These are phyloP conservation scores for Acarapis woodi DNA, from an alignment of 1,140 invertebrate genomes.

Conservation along the genomic window DNA sequence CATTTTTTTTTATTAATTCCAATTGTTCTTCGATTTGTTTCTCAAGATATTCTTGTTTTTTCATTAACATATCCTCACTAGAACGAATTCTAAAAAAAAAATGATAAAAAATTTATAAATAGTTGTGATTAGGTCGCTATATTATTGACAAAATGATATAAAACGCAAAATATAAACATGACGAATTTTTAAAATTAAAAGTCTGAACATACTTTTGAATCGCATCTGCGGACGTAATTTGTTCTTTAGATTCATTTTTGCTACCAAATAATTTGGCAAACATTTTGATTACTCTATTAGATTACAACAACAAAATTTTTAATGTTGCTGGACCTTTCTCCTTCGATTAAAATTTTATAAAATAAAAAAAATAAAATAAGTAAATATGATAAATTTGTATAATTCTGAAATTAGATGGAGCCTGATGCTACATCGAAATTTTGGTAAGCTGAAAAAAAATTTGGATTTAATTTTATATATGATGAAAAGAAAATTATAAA, in stretches of 20 bases:
- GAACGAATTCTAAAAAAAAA: conserved; percentile 32
- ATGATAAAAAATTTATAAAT: not conserved
- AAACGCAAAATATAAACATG: too few relatives aligned
- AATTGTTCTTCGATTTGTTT: conserved; percentile 79
- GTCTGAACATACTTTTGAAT: conserved; percentile 40
- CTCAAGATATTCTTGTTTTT: conserved; percentile 91
- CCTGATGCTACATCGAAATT: conserved; percentile 49
- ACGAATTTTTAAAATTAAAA: not conserved
- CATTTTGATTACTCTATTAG: not conserved
- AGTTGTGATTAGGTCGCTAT: too few relatives aligned
- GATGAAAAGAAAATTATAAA: conserved; percentile 35
- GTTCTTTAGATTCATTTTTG: conserved; percentile 43
- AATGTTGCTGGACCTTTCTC: not conserved
- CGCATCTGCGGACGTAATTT: conserved; percentile 68
- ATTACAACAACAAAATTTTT: not conserved
- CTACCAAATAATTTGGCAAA: conserved; percentile 61
- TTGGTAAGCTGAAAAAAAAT: conserved; percentile 40
- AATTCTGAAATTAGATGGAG: conserved; percentile 54
- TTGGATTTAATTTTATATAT: conserved; percentile 34
- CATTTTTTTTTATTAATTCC: conserved; percentile 60
- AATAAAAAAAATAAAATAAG: too few relatives aligned
- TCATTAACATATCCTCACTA: conserved; percentile 89
- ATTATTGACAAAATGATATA: too few relatives aligned
- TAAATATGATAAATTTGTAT: too few relatives aligned
- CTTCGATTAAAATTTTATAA: too few relatives aligned